Percentiles rank a stretch among this genome's conserved stretches.
Evolutionary conservation across 2,888 invertebrate genomes (phyloP).

Genomic region (Pammene fasciana): DNA sequence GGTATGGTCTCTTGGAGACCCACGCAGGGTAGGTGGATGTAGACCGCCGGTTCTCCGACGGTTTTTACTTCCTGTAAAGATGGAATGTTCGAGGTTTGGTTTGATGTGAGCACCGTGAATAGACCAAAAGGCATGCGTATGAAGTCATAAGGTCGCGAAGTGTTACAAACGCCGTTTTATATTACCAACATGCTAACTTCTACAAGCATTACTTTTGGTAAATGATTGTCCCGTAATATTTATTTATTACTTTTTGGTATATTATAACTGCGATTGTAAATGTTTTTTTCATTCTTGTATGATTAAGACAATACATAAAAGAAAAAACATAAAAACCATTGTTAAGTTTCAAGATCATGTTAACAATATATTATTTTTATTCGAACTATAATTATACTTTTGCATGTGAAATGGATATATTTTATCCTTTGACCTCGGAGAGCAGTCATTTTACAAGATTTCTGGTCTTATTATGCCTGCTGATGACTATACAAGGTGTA

Average conservation of each 20-base stretch:
- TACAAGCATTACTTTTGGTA: too few relatives aligned
- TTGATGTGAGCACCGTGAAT: not conserved
- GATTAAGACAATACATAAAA: not conserved
- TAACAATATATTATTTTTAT: too few relatives aligned
- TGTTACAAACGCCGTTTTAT: not conserved
- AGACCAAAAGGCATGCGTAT: not conserved
- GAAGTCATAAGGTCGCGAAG: not conserved
- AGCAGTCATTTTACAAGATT: too few relatives aligned
- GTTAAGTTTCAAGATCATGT: too few relatives aligned
- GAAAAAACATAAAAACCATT: too few relatives aligned
- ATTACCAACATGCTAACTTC: not conserved
- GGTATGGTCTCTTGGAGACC: conserved; percentile 67
- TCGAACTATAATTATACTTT: too few relatives aligned
- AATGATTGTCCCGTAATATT: too few relatives aligned
- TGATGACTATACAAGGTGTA: too few relatives aligned
- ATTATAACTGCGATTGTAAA: not conserved
- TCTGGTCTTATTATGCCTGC: too few relatives aligned
- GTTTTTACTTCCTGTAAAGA: conserved; percentile 64
- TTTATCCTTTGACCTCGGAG: too few relatives aligned
- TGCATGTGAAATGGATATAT: too few relatives aligned
- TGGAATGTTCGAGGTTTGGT: not conserved
- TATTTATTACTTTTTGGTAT: too few relatives aligned
- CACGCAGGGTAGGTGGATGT: conserved; percentile 71
- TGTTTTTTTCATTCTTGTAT: not conserved
- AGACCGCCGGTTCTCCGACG: conserved; percentile 58